A percentile compares a stretch with the other conserved stretches of the same genome.
These are phyloP conservation scores for Equus przewalskii DNA, from an alignment of 2,113 vertebrate species.

Conservation along the genomic window DNA sequence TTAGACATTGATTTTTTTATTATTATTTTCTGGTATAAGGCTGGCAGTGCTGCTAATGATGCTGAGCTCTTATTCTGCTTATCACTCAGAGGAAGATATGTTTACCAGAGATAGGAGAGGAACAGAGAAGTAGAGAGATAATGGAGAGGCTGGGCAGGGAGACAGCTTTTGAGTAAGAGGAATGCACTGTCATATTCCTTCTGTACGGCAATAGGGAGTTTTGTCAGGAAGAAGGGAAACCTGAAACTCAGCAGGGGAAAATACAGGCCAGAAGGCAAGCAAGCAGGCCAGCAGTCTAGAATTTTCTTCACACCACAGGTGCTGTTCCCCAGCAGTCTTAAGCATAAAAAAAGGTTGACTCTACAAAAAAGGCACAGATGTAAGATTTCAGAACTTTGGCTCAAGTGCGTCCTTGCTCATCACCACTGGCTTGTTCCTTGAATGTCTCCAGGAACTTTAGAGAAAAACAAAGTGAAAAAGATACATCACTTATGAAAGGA, in stretches of 20 bases:
- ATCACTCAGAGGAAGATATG: not conserved
- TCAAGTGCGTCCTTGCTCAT: not conserved
- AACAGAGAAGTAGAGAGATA: not conserved
- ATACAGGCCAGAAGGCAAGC: not conserved
- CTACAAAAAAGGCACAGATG: not conserved
- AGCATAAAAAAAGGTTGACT: not conserved
- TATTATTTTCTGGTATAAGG: not conserved
- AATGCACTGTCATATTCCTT: not conserved
- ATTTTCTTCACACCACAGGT: not conserved
- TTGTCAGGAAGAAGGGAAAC: not conserved
- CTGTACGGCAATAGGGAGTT: not conserved
- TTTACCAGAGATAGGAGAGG: not conserved
- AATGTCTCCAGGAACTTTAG: not conserved
- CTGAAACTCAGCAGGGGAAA: not conserved
- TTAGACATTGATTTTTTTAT: slow-evolving; percentile 32
- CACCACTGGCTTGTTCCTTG: not conserved
- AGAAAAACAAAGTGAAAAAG: not conserved
- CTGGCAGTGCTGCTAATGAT: not conserved
- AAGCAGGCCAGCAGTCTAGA: not conserved
- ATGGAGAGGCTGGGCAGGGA: not conserved
- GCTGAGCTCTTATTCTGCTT: not conserved
- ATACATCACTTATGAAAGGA: not conserved
- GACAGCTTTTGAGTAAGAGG: not conserved
- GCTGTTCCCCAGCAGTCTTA: not conserved
- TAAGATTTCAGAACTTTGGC: not conserved